Percentiles rank a stretch among this genome's conserved stretches.
phyloP scores from a whole-genome alignment of 2,113 vertebrate genomes.

The Pteronura brasiliensis region DNA sequence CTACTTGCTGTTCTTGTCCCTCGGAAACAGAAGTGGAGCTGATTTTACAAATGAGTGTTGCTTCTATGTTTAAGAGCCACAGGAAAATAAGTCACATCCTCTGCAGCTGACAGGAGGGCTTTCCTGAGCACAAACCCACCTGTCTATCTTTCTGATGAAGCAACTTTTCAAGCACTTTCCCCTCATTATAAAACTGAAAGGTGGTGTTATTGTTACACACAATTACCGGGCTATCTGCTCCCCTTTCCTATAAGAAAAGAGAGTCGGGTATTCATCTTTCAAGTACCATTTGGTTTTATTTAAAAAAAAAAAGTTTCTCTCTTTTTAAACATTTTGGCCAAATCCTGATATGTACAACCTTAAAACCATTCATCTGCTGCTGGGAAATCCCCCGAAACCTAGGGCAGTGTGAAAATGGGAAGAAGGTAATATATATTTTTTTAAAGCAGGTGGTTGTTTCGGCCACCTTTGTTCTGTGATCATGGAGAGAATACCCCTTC shows the following conservation, averaged over 20 bases:
- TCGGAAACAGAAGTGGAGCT: background rate
- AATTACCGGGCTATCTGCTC: background rate
- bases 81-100: background rate
- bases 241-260: background rate
- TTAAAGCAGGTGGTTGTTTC: conserved; percentile 59
- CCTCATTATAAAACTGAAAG: conserved; percentile 8
- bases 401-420: conserved; percentile 60
- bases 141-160: background rate
- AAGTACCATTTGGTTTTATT: background rate
- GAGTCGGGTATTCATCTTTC: background rate
- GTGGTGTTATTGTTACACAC: background rate
- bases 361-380: background rate
- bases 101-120: background rate
- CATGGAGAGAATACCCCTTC: background rate
- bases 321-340: background rate
- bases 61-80: background rate
- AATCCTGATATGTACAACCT: background rate
- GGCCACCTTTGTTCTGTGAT: conserved; percentile 57
- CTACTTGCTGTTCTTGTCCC: background rate
- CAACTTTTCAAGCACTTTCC: background rate
- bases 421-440: conserved; percentile 41
- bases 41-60: background rate
- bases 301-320: background rate
- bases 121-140: background rate
- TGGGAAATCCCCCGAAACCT: conserved; percentile 69